Evolutionary conservation across 2,888 invertebrate species (phyloP).

Genomic region (Glaucopsyche alexis): DNA sequence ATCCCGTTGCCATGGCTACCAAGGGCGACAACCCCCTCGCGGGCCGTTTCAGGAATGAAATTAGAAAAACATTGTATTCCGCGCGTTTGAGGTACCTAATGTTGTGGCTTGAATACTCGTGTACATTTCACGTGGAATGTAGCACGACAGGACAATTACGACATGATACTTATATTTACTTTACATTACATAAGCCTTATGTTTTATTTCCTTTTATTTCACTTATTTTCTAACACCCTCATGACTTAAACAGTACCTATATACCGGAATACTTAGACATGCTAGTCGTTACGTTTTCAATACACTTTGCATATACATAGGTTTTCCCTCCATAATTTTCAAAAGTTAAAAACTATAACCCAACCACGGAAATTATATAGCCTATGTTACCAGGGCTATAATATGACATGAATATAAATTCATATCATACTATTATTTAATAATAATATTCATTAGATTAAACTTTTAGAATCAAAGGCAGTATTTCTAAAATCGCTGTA

Average conservation of each 20-base stretch:
- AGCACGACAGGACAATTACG: not conserved
- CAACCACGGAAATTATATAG: too few relatives aligned
- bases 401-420: not conserved
- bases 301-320: not conserved
- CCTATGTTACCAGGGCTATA: too few relatives aligned
- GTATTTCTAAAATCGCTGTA: too few relatives aligned
- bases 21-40: constrained; percentile 67
- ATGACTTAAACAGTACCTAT: too few relatives aligned
- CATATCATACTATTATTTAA: too few relatives aligned
- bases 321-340: too few relatives aligned
- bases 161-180: not conserved
- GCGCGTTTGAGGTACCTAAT: not conserved
- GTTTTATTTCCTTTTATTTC: not conserved
- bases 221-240: not conserved
- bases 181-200: not conserved
- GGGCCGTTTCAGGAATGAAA: constrained; percentile 32
- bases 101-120: not conserved
- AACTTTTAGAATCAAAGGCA: not conserved
- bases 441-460: not conserved
- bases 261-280: too few relatives aligned
- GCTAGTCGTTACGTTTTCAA: not conserved
- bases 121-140: constrained; percentile 5
- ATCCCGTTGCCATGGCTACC: constrained; percentile 64
- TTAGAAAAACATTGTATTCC: constrained; percentile 26
- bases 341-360: too few relatives aligned